A percentile compares a stretch with the other conserved stretches of the same genome.
Conservation (phyloP, 2,113 vertebrate genomes). For the Neotragus moschatus region DNA sequence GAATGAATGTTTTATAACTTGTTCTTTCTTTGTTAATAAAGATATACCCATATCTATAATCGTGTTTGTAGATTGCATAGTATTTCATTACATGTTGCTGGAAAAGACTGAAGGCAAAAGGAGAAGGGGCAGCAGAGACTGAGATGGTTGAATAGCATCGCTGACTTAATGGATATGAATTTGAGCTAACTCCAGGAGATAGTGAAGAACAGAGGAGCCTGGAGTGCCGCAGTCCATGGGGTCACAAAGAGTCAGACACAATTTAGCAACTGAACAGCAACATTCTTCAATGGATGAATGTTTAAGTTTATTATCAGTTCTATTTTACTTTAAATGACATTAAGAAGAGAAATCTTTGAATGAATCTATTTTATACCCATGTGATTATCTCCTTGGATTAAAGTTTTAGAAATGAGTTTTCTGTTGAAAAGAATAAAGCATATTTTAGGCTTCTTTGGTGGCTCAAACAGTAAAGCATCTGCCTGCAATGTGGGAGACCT, state of each 20-base stretch:
- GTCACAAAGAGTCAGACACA: neutral
- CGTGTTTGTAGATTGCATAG: neutral
- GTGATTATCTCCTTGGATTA: neutral
- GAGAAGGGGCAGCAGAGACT: neutral
- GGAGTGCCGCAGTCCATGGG: neutral
- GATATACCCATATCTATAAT: neutral
- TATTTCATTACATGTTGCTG: neutral
- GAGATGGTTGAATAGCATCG: neutral
- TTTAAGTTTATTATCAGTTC: neutral
- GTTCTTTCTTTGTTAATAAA: neutral
- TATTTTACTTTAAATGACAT: neutral
- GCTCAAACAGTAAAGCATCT: neutral
- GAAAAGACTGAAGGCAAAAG: neutral
- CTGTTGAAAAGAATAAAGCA: neutral
- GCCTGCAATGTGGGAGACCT: neutral
- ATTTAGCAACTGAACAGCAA: neutral
- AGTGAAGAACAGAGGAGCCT: neutral
- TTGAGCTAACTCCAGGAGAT: neutral
- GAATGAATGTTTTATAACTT: neutral
- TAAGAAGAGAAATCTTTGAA: neutral
- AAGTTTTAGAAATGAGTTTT: neutral
- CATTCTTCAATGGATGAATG: neutral
- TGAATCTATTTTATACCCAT: neutral
- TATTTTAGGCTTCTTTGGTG: neutral
- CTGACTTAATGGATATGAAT: neutral